Base-by-base conservation (phyloP, 2,888 invertebrate genomes). In the Unio pictorum region DNA sequence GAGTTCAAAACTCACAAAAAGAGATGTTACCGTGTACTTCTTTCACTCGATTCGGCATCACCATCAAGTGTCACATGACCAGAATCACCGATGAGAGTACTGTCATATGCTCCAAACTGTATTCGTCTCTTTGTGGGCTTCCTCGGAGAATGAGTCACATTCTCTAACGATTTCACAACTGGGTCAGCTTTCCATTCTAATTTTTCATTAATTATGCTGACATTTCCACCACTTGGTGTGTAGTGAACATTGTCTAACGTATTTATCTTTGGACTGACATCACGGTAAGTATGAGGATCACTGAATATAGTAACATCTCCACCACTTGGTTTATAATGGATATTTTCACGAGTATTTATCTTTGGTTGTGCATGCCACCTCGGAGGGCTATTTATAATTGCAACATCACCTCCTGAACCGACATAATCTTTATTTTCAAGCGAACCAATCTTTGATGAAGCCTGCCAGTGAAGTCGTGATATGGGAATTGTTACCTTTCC, bases 191-290 rank as follows among this genome's bases (percentile, higher is more conserved):
- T 67, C 76, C 76, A 79, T 3, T 68, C 65, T 11, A 71, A 75
- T 17, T 30, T 69, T 23, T 76, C 78, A 64, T 77, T 73, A 1
- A 79, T 72, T 18, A 83, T 78, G 54, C 72, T 76, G 18, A 81
- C 74, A 34, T 78, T 72, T 0, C 80, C 79, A 18, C 78, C 81
- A 11, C 94, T 94, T 1, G 97, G 95, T 72, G 92, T 91, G 85
- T 97, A 97, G 77, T 93, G 93, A 4, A 86, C 83, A 72, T 98
- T 96, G 88, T 97, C 97, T 90, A 96, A 95, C 66, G 97, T 96
- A 67, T 96, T 96, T 87, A 86, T 78, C 67, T 74, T 80, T n/a
- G 86, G 69, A 20, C 73, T 73, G 8, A 79, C 76, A 55, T 80
- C 72, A 74, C 80, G 81, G 15, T 68, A 72, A 1, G 76, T 63